phyloP scores from a whole-genome alignment of 2,797 vertebrate genomes.

The Huso huso region DNA sequence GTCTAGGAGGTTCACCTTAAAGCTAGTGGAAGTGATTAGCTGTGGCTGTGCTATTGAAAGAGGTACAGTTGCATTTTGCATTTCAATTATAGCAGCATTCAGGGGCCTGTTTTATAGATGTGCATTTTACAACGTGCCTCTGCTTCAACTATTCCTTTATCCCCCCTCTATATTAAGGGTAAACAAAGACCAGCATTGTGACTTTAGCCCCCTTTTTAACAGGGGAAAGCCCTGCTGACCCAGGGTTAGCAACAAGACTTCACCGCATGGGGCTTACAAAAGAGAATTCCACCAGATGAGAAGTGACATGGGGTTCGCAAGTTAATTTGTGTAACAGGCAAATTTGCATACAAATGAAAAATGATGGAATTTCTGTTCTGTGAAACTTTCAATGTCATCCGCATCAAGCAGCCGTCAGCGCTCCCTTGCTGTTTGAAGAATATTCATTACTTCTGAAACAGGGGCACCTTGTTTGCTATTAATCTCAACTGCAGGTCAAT shows the following conservation, averaged over 20 bases:
- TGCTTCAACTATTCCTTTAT: constrained; percentile 39
- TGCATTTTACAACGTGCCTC: constrained; percentile 58
- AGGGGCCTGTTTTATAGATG: constrained; percentile 39
- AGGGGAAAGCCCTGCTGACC: constrained; percentile 57
- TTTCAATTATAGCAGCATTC: constrained; percentile 47
- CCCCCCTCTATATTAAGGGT: constrained; percentile 40
- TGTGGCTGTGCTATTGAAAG: constrained; percentile 39
- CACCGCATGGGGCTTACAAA: constrained; percentile 44
- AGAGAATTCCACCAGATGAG: constrained; percentile 82
- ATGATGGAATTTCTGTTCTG: constrained; percentile 92
- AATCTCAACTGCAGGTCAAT: constrained; percentile 90
- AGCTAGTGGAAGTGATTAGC: constrained; percentile 51
- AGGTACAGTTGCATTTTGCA: constrained; percentile 48
- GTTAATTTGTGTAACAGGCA: constrained; percentile 98
- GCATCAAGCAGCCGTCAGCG: constrained; percentile 75
- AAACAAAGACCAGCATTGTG: constrained; percentile 65
- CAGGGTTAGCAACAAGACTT: constrained; percentile 45
- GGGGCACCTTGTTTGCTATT: constrained; percentile 95
- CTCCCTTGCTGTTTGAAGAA: constrained; percentile 77
- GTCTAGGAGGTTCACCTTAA: constrained; percentile 62
- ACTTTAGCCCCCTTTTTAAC: constrained; percentile 49
- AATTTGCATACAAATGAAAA: constrained; percentile 99
- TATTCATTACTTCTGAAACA: constrained; percentile 87
- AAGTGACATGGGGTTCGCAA: constrained; percentile 91
- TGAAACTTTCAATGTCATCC: constrained; percentile 97